Conservation (phyloP, 2,888 invertebrate species). For the Chymomyza fuscimana region DNA sequence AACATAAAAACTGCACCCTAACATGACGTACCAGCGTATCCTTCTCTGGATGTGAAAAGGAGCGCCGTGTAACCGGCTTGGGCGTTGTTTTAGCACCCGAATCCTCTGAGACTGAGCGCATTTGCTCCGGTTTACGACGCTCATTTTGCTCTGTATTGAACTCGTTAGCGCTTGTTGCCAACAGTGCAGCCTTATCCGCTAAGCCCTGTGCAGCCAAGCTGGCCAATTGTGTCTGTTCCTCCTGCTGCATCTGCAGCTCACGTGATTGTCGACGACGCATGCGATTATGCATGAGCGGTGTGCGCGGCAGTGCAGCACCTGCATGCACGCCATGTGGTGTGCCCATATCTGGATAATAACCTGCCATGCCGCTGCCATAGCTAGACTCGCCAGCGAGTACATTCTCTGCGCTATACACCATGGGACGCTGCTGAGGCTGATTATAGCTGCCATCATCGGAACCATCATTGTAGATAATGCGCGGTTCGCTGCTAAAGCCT, state of each 20-base stretch:
- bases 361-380: conserved; percentile 48
- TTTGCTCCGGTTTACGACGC: conserved; percentile 77
- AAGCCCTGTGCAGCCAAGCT: conserved; percentile 24
- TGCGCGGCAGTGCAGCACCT: conserved; percentile 68
- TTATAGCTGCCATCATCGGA: conserved; percentile 66
- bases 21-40: conserved; percentile 70
- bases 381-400: conserved; percentile 53
- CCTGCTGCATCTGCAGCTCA: conserved; percentile 70
- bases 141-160: conserved; percentile 41
- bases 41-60: conserved; percentile 79
- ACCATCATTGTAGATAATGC: conserved; percentile 76
- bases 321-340: conserved; percentile 33
- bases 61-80: conserved; percentile 78
- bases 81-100: conserved; percentile 73
- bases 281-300: conserved; percentile 75
- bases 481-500: conserved; percentile 77
- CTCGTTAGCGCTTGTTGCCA: conserved; percentile 22
- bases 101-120: conserved; percentile 79
- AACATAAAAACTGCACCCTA: background rate
- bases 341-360: conserved; percentile 49
- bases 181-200: conserved; percentile 7
- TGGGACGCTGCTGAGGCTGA: conserved; percentile 58
- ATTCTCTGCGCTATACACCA: conserved; percentile 74
- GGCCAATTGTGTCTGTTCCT: conserved; percentile 53
- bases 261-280: conserved; percentile 72